These are phyloP conservation scores for Tethya wilhelma DNA, from an alignment of 37 sponge, comb jelly and placozoan species.

Conservation along the genomic window DNA sequence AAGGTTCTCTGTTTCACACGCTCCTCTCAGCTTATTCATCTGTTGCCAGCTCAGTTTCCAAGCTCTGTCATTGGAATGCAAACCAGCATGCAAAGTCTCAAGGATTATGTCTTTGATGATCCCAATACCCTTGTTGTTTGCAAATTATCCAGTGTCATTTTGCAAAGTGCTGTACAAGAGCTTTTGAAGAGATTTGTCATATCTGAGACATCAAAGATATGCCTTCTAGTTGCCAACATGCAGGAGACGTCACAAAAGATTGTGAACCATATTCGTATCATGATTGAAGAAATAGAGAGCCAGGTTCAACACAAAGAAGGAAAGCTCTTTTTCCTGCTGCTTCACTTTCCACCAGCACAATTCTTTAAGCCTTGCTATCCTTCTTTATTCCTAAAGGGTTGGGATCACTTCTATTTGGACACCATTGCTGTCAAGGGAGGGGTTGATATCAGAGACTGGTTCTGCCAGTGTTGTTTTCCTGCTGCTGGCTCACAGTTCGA, in stretches of 20 bases:
- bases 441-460: constrained; percentile 64
- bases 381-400: constrained; percentile 85
- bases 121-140: constrained; percentile 35
- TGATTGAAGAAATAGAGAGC: constrained; percentile 83
- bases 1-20: constrained; percentile 89
- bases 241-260: constrained; percentile 60
- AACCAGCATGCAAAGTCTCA: not conserved
- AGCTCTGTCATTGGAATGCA: not conserved
- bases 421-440: constrained; percentile 40
- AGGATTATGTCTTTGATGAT: constrained; percentile 34
- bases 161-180: constrained; percentile 50
- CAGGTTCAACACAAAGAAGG: not conserved
- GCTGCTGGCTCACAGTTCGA: no score
- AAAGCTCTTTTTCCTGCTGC: constrained; percentile 81
- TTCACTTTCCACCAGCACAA: constrained; percentile 79
- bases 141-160: constrained; percentile 55
- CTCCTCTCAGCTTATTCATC: constrained; percentile 79
- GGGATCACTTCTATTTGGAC: constrained; percentile 88
- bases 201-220: constrained; percentile 41
- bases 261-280: constrained; percentile 78
- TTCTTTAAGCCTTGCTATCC: constrained; percentile 85
- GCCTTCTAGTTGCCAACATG: constrained; percentile 56
- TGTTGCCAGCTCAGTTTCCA: constrained; percentile 72
- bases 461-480: constrained; percentile 49
- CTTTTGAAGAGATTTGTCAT: constrained; percentile 46